These are phyloP conservation scores for Euleptes europaea DNA, from an alignment of 2,113 vertebrate species.

Conservation along the genomic window DNA sequence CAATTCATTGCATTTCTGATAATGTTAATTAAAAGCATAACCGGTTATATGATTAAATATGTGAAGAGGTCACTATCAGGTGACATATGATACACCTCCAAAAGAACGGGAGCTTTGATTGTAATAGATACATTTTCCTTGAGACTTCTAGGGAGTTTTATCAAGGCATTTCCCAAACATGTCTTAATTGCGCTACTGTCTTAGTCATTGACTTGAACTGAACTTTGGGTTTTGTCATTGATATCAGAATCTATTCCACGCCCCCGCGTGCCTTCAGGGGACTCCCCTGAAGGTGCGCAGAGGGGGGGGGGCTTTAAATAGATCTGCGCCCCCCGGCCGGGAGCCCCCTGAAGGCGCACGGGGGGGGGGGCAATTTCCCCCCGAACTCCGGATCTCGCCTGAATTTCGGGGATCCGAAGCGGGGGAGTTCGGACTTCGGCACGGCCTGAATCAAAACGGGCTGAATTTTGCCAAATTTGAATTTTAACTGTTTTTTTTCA, in stretches of 20 bases:
- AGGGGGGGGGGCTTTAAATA: too few relatives aligned
- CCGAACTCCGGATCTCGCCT: too few relatives aligned
- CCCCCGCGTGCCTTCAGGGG: too few relatives aligned
- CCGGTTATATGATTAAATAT: slow-evolving; percentile 37
- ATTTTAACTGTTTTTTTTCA: too few relatives aligned
- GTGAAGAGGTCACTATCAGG: slow-evolving; percentile 2
- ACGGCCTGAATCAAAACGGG: too few relatives aligned
- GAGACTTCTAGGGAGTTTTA: not conserved
- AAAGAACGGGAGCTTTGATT: slow-evolving; percentile 1
- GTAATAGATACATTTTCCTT: not conserved
- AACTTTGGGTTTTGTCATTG: not conserved
- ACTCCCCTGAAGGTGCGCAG: too few relatives aligned
- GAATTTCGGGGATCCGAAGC: too few relatives aligned
- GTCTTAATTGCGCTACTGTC: not conserved
- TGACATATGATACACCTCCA: not conserved
- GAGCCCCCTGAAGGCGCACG: too few relatives aligned
- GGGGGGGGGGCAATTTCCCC: too few relatives aligned
- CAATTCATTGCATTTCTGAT: slow-evolving; percentile 6
- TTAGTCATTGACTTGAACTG: not conserved
- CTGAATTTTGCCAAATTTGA: too few relatives aligned
- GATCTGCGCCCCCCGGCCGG: too few relatives aligned
- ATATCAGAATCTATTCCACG: not conserved
- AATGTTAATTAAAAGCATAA: slow-evolving; percentile 52
- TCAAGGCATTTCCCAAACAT: slow-evolving; percentile 7
- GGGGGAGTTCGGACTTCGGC: too few relatives aligned